Base-by-base conservation (phyloP, 1,140 invertebrate species). In the Drosophila baimaii region DNA sequence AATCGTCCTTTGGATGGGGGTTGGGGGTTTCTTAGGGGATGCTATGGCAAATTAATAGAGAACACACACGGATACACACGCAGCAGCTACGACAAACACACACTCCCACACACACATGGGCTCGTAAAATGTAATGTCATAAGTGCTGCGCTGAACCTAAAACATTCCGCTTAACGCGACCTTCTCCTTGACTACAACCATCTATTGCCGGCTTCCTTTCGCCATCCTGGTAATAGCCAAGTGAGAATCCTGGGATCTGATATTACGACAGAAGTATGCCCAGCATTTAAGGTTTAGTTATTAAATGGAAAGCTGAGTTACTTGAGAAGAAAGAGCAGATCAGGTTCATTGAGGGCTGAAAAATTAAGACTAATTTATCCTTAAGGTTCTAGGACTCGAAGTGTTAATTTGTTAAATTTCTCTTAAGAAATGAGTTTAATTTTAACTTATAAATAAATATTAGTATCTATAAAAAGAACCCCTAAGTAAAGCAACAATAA, bases 1-100 rank as follows among this genome's bases (percentile, higher is more conserved):
- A 85, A 79, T 79, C 74, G 74, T 55, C 27, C 1, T 27, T 27
- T 7, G 15, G 21, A 25, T 44, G 41, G 61, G 55, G 59, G 37
- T 44, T 23, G 23, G 17, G 35, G 19, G 44, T 9, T 56, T 37
- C 15, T 29, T 49, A 27, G 70, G 71, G 46, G 78, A 69, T 79
- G 76, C 83, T 78, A 86, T 89, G 78, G 84, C 84, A 88, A 88
- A 88, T 88, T 88, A 88, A 88, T 88, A 86, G 83, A 79, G 79
- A 82, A 76, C 46, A 82, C 75, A 81, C 65, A 21, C 51, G 29
- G 17, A 63, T 54, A 56, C 51, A 44, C 47, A 39, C 39, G 23
- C 66, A 51, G 27, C 64, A 33, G 55, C 21, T 37, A 57, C 58
- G 37, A 55, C 39, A 33, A 43, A 33, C 41, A 33, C 52, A 19